Conservation (phyloP, 2,888 invertebrate species). For the Eledona agricola region DNA sequence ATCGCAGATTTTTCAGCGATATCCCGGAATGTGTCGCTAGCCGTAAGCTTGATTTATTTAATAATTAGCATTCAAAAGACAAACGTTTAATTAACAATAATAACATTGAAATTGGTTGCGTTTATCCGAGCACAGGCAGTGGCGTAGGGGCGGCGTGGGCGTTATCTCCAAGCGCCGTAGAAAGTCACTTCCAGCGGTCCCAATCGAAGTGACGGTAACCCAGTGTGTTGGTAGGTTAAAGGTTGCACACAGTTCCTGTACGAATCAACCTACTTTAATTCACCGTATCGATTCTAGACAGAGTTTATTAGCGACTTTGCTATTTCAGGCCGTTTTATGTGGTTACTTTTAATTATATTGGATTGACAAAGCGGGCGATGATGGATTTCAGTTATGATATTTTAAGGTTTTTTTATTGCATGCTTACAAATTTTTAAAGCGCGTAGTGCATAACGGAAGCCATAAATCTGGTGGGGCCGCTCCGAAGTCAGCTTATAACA, state of each 20-base stretch:
- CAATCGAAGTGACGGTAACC: slow-evolving; percentile 25
- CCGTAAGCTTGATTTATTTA: no score
- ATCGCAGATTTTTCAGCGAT: no score
- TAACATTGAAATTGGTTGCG: slow-evolving; percentile 12
- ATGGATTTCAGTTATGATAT: slow-evolving; percentile 7
- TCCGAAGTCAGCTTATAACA: slow-evolving; percentile 10
- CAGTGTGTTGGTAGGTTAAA: slow-evolving; percentile 25
- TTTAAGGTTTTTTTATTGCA: slow-evolving; percentile 12
- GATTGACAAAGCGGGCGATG: slow-evolving; percentile 8
- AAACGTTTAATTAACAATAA: slow-evolving; percentile 13
- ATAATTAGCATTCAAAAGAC: slow-evolving; percentile 11
- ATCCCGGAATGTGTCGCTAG: no score
- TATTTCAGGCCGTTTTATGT: slow-evolving; percentile 23
- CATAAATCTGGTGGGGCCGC: slow-evolving; percentile 10
- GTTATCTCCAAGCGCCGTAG: slow-evolving; percentile 11
- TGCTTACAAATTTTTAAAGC: slow-evolving; percentile 11
- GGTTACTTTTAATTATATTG: slow-evolving; percentile 23
- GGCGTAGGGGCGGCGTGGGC: slow-evolving; percentile 12
- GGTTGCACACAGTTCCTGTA: slow-evolving; percentile 22
- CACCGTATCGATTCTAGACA: slow-evolving; percentile 17
- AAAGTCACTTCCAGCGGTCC: slow-evolving; percentile 7
- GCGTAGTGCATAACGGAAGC: slow-evolving; percentile 8
- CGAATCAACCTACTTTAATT: slow-evolving; percentile 31
- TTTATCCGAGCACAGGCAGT: no score
- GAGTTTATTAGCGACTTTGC: slow-evolving; percentile 21